Evolutionary conservation across 2,888 invertebrate genomes (phyloP).

Genomic region (Ophioninae sp.): DNA sequence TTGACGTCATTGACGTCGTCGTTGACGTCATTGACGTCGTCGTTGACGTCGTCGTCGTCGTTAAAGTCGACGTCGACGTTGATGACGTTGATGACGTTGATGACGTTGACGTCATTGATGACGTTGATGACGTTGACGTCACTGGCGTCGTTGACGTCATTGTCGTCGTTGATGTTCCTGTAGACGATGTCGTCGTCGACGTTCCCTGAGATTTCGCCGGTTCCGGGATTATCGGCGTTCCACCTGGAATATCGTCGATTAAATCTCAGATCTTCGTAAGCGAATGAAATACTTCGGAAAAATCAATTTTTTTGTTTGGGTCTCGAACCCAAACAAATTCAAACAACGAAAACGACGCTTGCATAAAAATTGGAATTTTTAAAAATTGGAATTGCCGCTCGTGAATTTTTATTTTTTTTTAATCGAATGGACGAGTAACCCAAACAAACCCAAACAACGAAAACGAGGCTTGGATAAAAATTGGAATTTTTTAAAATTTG

Average conservation of each 20-base stretch:
- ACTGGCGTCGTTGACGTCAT: constrained; percentile 59
- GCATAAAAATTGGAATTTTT: too few relatives aligned
- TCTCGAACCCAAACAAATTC: too few relatives aligned
- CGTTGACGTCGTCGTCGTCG: constrained; percentile 67
- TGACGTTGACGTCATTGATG: constrained; percentile 59
- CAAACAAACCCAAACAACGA: too few relatives aligned
- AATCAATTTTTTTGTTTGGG: too few relatives aligned
- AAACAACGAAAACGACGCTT: too few relatives aligned
- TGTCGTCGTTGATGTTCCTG: constrained; percentile 65
- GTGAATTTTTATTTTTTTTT: too few relatives aligned
- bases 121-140: constrained; percentile 6
- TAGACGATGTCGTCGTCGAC: constrained; percentile 71
- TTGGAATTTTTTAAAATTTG: too few relatives aligned
- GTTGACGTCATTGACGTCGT: constrained; percentile 66
- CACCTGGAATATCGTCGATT: constrained; percentile 79
- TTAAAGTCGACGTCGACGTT: constrained; percentile 61
- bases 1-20: constrained; percentile 57
- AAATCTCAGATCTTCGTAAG: not conserved
- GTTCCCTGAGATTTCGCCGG: constrained; percentile 71
- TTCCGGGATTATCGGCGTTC: constrained; percentile 81
- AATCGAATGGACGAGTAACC: too few relatives aligned
- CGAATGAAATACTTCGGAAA: too few relatives aligned
- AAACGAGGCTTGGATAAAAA: too few relatives aligned
- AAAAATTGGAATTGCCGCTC: too few relatives aligned
- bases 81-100: constrained; percentile 21